phyloP scores from a whole-genome alignment of 1,140 invertebrate genomes.

The Antheraea mylitta region DNA sequence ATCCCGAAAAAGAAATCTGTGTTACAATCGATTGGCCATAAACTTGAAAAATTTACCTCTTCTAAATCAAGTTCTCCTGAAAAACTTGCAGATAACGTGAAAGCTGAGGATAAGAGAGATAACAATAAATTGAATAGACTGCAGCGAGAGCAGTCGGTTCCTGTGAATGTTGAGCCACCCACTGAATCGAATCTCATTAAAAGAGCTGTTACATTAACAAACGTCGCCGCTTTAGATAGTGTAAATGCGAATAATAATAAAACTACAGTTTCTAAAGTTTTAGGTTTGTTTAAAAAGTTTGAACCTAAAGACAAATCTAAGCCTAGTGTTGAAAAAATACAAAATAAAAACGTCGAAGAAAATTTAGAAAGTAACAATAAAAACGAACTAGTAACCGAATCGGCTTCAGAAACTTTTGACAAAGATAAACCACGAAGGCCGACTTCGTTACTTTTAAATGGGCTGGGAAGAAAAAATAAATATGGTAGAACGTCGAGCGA shows the following conservation, averaged over 20 bases:
- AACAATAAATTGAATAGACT: constrained; percentile 70
- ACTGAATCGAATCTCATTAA: constrained; percentile 83
- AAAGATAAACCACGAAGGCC: constrained; percentile 70
- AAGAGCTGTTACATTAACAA: constrained; percentile 83
- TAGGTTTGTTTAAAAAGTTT: constrained; percentile 86
- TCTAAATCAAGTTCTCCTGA: constrained; percentile 70
- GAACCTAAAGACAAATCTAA: constrained; percentile 72
- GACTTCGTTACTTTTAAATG: constrained; percentile 72
- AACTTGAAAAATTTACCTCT: constrained; percentile 81
- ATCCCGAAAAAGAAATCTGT: constrained; percentile 80
- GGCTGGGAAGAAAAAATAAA: constrained; percentile 66
- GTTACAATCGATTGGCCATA: constrained; percentile 82
- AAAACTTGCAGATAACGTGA: constrained; percentile 51
- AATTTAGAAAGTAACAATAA: constrained; percentile 39
- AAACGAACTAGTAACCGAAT: constrained; percentile 36
- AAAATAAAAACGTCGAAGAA: constrained; percentile 32
- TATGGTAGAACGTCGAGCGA: constrained; percentile 59
- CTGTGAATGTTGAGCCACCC: constrained; percentile 71
- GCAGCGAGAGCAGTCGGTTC: constrained; percentile 83
- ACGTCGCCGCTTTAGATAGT: constrained; percentile 78
- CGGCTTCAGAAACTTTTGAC: constrained; percentile 30
- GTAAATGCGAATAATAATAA: constrained; percentile 68
- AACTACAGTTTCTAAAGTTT: constrained; percentile 82
- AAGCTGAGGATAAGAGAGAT: constrained; percentile 41
- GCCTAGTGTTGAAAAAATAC: constrained; percentile 40